Conservation (phyloP, 1,140 invertebrate species). For the Teleogryllus occipitalis region DNA sequence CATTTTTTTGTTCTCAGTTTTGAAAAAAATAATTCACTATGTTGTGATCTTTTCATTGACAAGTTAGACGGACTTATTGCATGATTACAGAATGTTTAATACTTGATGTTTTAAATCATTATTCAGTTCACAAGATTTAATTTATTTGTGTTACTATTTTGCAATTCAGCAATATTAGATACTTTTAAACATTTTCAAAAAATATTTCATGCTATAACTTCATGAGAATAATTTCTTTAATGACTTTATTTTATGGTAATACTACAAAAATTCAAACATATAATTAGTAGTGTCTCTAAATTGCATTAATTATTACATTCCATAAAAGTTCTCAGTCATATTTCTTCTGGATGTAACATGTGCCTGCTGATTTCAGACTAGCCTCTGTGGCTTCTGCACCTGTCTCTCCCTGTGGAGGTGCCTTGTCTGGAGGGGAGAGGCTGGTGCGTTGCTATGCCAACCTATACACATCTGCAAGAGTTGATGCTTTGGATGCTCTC, state of each 20-base stretch:
- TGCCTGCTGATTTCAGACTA: slow-evolving; percentile 22
- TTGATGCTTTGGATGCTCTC: slow-evolving; percentile 75
- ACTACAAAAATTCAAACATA: too few relatives aligned
- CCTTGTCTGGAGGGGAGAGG: slow-evolving; percentile 29
- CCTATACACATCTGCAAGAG: slow-evolving; percentile 74
- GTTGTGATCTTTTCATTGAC: too few relatives aligned
- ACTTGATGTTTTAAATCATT: background rate
- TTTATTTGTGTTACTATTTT: too few relatives aligned
- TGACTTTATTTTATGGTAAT: too few relatives aligned
- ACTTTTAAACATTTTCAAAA: too few relatives aligned
- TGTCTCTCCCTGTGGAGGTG: background rate
- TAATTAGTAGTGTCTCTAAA: too few relatives aligned
- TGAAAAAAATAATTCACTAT: background rate
- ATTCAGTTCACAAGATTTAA: too few relatives aligned
- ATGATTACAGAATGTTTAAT: background rate
- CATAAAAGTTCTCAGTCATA: background rate
- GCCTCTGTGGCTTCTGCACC: slow-evolving; percentile 13
- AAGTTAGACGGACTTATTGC: too few relatives aligned
- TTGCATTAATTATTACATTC: too few relatives aligned
- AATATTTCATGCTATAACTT: too few relatives aligned
- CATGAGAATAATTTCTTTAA: too few relatives aligned
- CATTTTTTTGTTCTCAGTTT: background rate
- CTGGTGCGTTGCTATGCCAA: slow-evolving; percentile 71
- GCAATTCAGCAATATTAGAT: too few relatives aligned
- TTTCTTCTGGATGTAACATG: slow-evolving; percentile 12